These are phyloP conservation scores for Scaptomyza hsui DNA, from an alignment of 1,140 invertebrate genomes.

Conservation along the genomic window DNA sequence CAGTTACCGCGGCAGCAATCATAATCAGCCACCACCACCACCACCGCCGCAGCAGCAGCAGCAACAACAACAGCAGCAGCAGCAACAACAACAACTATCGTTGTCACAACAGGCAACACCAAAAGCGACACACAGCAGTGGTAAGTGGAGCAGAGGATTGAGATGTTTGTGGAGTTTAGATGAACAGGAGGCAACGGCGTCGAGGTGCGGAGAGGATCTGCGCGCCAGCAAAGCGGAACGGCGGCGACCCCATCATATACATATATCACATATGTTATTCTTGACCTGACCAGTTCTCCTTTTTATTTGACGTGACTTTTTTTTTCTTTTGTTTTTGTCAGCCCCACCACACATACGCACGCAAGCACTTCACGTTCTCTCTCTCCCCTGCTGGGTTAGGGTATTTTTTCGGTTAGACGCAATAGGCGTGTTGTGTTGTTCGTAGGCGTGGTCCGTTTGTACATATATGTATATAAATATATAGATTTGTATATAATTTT, in stretches of 20 bases:
- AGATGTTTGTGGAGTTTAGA: conserved; percentile 15
- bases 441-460: conserved; percentile 36
- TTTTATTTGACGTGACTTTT: not conserved
- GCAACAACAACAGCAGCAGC: conserved; percentile 40
- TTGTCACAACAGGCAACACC: conserved; percentile 33
- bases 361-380: conserved; percentile 37
- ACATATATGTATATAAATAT: conserved; percentile 12
- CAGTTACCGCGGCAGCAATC: conserved; percentile 69
- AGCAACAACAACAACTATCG: conserved; percentile 50
- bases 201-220: conserved; percentile 19
- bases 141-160: conserved; percentile 59
- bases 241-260: conserved; percentile 10
- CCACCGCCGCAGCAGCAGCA: conserved; percentile 44
- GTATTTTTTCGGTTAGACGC: not conserved
- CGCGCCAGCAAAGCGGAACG: conserved; percentile 50
- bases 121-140: conserved; percentile 75
- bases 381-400: conserved; percentile 5
- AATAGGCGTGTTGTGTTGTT: conserved; percentile 20
- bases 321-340: conserved; percentile 14
- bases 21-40: conserved; percentile 43
- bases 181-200: conserved; percentile 1
- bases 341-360: conserved; percentile 47
- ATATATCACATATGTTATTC: conserved; percentile 19
- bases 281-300: conserved; percentile 1
- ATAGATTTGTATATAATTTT: conserved; percentile 18